Percentiles rank a stretch among this genome's conserved stretches.
Evolutionary conservation across 2,888 invertebrate species (phyloP).

Genomic region (Clunio marinus): DNA sequence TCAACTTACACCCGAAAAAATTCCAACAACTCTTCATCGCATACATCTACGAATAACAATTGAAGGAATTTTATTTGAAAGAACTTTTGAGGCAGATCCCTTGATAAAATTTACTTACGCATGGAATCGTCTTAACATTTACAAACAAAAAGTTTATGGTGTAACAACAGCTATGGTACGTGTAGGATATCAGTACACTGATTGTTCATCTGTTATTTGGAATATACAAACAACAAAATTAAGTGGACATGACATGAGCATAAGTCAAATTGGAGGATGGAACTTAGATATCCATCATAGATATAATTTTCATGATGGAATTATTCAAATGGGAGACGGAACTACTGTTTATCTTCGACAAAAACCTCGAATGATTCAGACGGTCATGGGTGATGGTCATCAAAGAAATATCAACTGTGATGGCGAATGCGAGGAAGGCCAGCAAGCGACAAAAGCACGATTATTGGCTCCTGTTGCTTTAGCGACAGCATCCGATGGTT

Average conservation of each 20-base stretch:
- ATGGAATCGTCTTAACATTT: slow-evolving; percentile 95
- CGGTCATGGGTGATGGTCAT: slow-evolving; percentile 87
- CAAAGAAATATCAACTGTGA: slow-evolving; percentile 81
- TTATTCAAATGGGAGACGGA: slow-evolving; percentile 95
- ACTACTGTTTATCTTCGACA: slow-evolving; percentile 91
- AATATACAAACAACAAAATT: slow-evolving; percentile 91
- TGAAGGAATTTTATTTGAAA: slow-evolving; percentile 90
- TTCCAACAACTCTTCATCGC: slow-evolving; percentile 74
- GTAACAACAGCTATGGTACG: slow-evolving; percentile 91
- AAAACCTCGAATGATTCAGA: slow-evolving; percentile 84
- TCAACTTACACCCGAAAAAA: slow-evolving; percentile 79
- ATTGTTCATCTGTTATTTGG: slow-evolving; percentile 92
- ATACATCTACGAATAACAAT: slow-evolving; percentile 90
- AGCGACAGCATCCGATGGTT: slow-evolving; percentile 87
- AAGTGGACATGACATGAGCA: slow-evolving; percentile 94
- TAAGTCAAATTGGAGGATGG: slow-evolving; percentile 96
- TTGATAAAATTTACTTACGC: slow-evolving; percentile 95
- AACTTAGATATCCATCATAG: slow-evolving; percentile 96
- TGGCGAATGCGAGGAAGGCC: slow-evolving; percentile 61
- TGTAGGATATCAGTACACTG: slow-evolving; percentile 93
- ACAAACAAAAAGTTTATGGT: slow-evolving; percentile 93
- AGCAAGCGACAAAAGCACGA: slow-evolving; percentile 71
- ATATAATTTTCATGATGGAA: slow-evolving; percentile 97
- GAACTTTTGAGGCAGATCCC: slow-evolving; percentile 92
- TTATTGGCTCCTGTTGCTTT: slow-evolving; percentile 90